These are phyloP conservation scores for Enteromius thamalakanensis DNA, from an alignment of 2,797 vertebrate genomes.

Conservation along the genomic window DNA sequence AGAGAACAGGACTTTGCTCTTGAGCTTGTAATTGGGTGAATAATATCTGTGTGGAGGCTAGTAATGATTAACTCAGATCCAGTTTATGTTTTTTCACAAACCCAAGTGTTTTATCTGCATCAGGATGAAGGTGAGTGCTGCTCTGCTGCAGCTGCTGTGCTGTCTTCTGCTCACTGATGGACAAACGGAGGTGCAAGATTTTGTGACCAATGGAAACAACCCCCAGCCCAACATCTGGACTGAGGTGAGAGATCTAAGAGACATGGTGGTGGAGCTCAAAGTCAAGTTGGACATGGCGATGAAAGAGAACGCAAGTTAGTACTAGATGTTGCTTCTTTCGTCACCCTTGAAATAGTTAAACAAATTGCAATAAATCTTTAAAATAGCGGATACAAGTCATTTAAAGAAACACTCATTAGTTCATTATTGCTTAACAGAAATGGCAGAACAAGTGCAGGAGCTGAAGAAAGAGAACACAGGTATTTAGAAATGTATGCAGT, in stretches of 20 bases:
- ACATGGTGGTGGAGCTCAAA: slow-evolving; percentile 14
- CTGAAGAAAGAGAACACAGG: slow-evolving; percentile 18
- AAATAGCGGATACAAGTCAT: not conserved
- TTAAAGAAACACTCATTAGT: not conserved
- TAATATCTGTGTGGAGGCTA: too few relatives aligned
- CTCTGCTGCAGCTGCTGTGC: slow-evolving; percentile 10
- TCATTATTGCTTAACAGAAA: not conserved
- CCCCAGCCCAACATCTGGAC: not conserved
- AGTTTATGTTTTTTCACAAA: not conserved
- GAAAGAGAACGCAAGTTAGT: slow-evolving; percentile 21
- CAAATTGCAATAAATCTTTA: not conserved
- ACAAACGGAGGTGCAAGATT: not conserved
- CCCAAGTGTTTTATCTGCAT: not conserved
- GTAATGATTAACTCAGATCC: slow-evolving; percentile 2
- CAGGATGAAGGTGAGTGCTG: slow-evolving; percentile 2
- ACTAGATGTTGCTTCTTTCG: not conserved
- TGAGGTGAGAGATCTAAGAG: slow-evolving; percentile 7
- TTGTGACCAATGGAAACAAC: not conserved
- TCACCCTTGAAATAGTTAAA: not conserved
- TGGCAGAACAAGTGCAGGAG: slow-evolving; percentile 7
- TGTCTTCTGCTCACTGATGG: not conserved
- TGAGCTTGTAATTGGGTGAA: not conserved
- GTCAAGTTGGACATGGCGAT: slow-evolving; percentile 9
- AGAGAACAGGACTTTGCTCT: not conserved
- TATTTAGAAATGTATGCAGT: not conserved